Evolutionary conservation across 1,140 invertebrate genomes (phyloP), one percentile per base, ranked within the genome.

Genomic region (Nymphalis io): DNA sequence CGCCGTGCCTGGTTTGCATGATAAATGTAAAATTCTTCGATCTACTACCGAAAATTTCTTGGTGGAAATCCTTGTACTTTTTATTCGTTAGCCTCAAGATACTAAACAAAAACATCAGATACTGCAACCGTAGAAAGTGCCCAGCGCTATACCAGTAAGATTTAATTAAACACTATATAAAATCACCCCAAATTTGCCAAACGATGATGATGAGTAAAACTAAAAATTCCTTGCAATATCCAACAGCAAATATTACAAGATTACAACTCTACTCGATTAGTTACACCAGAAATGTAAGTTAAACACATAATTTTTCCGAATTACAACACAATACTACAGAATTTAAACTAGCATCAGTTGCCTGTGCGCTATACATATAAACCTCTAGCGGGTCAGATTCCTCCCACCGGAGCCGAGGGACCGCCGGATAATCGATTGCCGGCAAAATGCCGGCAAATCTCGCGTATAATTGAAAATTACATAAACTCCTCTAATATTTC

Each of bases 1-100:
- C 1, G 95, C 96, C 33, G 94, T 93, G 21, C 96, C 95, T 81
- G 65, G 6, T 5, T 18, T n/a, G n/a, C n/a, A n/a, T n/a, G n/a
- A n/a, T n/a, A n/a, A n/a, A n/a, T n/a, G n/a, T n/a, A n/a, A n/a
- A n/a, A n/a, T n/a, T n/a, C n/a, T n/a, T n/a, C n/a, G n/a, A n/a
- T n/a, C n/a, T n/a, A n/a, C n/a, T n/a, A n/a, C n/a, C n/a, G n/a
- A n/a, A n/a, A n/a, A n/a, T n/a, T n/a, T n/a, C n/a, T n/a, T n/a
- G n/a, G n/a, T n/a, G n/a, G n/a, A n/a, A n/a, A n/a, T n/a, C n/a
- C n/a, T n/a, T n/a, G n/a, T n/a, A n/a, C n/a, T n/a, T n/a, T n/a
- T n/a, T n/a, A n/a, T n/a, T n/a, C n/a, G n/a, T n/a, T n/a, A n/a
- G n/a, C n/a, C n/a, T n/a, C n/a, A n/a, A n/a, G n/a, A n/a, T n/a